Base-by-base conservation (phyloP, 2,888 invertebrate genomes). In the Hoplodrina ambigua region DNA sequence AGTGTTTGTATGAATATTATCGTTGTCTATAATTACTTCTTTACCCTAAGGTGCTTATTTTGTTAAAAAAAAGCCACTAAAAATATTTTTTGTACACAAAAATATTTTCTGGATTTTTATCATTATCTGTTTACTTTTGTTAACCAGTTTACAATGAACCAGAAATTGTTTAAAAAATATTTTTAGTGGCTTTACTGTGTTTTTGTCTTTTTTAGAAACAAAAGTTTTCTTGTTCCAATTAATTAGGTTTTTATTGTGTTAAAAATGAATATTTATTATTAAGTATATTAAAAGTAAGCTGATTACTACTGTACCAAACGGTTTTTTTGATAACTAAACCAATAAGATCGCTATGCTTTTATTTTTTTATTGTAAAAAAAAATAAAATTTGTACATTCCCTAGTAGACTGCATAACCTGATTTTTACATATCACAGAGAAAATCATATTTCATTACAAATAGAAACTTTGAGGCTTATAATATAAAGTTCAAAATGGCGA, bases 391-490 rank as follows among this genome's bases (percentile, higher is more conserved):
- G 30, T 63, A 78, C 61, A 61, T 73, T 62, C 25, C 33, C 46
- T 46, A 30, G 37, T 59, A 37, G 52, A 70, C 60, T 37, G 19
- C 46, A 73, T 59, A 57, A 84, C 75, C 82, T 84, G 82, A 75
- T 82, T 82, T 78, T 76, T 15, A 76, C 79, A 81, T 79, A 79
- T 82, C 84, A 80, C 74, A 65, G n/a, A 72, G 30, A 72, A 69
- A 66, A 69, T 55, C 54, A 69, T 71, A 73, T 73, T 68, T 72
- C 76, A 68, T 52, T 60, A 33, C 25, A 46, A 25, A 57, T 61
- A 37, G n/a, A 64, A 52, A 58, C 79, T 67, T 72, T 19, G 4
- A 80, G 59, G 33, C 37, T 60, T 44, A 25, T 30, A 46, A 33
- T 63, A 37, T 37, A 37, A 8, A 60, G n/a, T 56, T 67, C 33